Evolutionary conservation across 2,797 vertebrate species (phyloP), one percentile per base, ranked within the genome.

Genomic region (Oreortyx pictus): DNA sequence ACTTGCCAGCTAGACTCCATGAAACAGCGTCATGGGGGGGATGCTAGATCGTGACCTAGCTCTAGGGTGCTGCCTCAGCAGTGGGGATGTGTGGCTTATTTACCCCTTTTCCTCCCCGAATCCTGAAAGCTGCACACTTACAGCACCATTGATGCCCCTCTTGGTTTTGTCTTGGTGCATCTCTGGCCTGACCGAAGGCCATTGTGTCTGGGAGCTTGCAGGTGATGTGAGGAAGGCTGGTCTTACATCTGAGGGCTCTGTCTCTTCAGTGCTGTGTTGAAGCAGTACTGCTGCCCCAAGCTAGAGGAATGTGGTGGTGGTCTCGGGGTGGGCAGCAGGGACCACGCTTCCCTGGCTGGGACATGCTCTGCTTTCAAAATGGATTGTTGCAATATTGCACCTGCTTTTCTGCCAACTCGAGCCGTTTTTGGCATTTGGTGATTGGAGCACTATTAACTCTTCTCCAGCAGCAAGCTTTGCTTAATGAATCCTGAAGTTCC

Each of bases 401-500:
- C 74, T 93, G 94, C 94, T 96, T 95, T 93, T 93, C 94, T 95
- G 89, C 77, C 93, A 86, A 84, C 94, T 93, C 1, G 1, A 90
- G 62, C 65, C 1, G 27, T 86, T 94, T 92, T 86, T 57, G 79
- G 87, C 89, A 57, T 95, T 95, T 91, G 93, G 93, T 95, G 93
- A 88, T 86, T 80, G 89, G 87, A 95, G 93, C 91, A 93, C 91
- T 91, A 95, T 96, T 94, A 95, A 95, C 93, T 92, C 89, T 96
- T 93, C 87, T 93, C 52, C 84, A 92, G 75, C 92, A 4, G 91
- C 72, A 72, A 5, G 95, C 95, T 96, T 96, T 91, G 95, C 89
- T 93, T 94, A 92, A 92, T 89, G 50, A 96, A 93, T 92, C 83
- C 57, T 93, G 85, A 94, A 96, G 87, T 94, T 96, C 67, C n/a